These are phyloP conservation scores for Varecia variegata DNA, from an alignment of 2,797 vertebrate genomes.

Conservation along the genomic window DNA sequence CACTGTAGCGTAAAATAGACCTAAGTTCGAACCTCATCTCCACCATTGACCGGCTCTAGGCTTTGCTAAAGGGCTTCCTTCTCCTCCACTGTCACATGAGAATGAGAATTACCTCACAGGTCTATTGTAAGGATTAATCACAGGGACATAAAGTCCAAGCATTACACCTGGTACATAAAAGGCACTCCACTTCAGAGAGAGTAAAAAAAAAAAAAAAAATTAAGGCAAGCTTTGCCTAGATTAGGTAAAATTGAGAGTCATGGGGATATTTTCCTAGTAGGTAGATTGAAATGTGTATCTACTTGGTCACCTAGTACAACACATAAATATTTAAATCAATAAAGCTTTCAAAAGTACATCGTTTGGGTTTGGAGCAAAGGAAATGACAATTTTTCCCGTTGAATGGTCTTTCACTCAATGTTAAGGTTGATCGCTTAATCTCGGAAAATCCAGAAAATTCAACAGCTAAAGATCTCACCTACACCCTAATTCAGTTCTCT, in stretches of 20 bases:
- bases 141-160: background rate
- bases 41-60: background rate
- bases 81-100: background rate
- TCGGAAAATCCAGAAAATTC: constrained; percentile 72
- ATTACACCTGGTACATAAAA: background rate
- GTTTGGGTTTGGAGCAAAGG: constrained; percentile 61
- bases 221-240: constrained; percentile 47
- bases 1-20: background rate
- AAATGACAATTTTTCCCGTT: constrained; percentile 66
- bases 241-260: constrained; percentile 54
- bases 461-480: constrained; percentile 65
- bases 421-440: constrained; percentile 59
- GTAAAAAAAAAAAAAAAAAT: background rate
- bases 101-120: background rate
- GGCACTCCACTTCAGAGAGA: background rate
- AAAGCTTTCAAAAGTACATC: constrained; percentile 59
- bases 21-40: background rate
- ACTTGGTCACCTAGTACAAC: constrained; percentile 36
- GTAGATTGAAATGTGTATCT: constrained; percentile 59
- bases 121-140: background rate
- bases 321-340: constrained; percentile 67
- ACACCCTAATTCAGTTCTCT: constrained; percentile 5
- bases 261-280: constrained; percentile 44
- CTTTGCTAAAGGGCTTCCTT: background rate
- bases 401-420: constrained; percentile 62